Conservation (phyloP, 2,113 vertebrate genomes). For the Macaca mulatta region DNA sequence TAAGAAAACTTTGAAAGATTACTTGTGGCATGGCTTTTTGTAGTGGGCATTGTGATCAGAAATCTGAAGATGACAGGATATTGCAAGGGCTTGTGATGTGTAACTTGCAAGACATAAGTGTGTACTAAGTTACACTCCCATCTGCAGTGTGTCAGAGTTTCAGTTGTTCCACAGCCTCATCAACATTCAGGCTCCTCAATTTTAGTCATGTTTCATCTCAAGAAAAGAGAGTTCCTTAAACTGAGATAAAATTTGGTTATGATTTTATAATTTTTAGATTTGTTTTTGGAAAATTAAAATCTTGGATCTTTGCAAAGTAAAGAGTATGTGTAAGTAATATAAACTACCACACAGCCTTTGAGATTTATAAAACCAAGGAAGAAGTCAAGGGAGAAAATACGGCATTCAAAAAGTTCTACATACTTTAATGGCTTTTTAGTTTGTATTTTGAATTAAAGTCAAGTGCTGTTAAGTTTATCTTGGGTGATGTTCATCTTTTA, state of each 20-base stretch:
- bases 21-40: background rate
- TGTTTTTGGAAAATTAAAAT: slow-evolving; percentile 53
- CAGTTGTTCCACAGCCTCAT: background rate
- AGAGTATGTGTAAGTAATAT: slow-evolving; percentile 20
- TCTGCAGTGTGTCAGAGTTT: background rate
- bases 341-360: background rate
- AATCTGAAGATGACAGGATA: background rate
- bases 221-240: slow-evolving; percentile 43
- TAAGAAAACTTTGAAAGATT: background rate
- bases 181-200: background rate
- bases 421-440: slow-evolving; percentile 12
- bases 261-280: slow-evolving; percentile 42
- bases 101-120: background rate
- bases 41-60: background rate
- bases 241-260: background rate
- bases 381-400: slow-evolving; percentile 12
- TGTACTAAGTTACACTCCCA: background rate
- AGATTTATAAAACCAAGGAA: slow-evolving; percentile 14
- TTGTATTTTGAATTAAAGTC: slow-evolving; percentile 60
- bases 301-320: background rate
- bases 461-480: slow-evolving; percentile 2
- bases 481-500: slow-evolving; percentile 29
- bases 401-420: background rate
- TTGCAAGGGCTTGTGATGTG: background rate
- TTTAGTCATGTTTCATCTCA: background rate